Percentiles rank a stretch among this genome's conserved stretches.
Conservation (phyloP, 2,113 vertebrate species). For the Trogon melanurus region DNA sequence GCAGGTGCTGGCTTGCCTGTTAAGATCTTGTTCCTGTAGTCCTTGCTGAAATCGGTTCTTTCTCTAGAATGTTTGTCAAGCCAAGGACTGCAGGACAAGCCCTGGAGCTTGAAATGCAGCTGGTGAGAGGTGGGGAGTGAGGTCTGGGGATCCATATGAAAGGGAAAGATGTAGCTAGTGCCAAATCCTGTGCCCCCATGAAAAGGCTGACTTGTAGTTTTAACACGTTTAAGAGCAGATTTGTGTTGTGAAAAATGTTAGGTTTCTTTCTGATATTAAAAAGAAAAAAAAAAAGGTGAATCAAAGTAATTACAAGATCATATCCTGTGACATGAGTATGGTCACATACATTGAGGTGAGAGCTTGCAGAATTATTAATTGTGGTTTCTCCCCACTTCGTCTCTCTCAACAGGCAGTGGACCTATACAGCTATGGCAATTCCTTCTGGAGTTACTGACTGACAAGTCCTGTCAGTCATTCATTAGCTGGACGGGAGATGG, state of each 20-base stretch:
- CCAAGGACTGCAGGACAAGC: not conserved
- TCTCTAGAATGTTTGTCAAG: not conserved
- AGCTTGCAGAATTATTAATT: not conserved
- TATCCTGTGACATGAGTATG: not conserved
- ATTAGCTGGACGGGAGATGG: conserved; percentile 92
- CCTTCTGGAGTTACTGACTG: conserved; percentile 87
- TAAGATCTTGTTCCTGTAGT: not conserved
- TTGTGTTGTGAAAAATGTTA: not conserved
- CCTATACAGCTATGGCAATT: conserved; percentile 94
- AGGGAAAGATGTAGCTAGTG: not conserved
- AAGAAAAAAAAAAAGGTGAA: not conserved
- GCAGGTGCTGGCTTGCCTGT: not conserved
- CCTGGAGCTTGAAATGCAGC: not conserved
- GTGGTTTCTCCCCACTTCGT: not conserved
- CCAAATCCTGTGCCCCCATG: not conserved
- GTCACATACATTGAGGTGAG: not conserved
- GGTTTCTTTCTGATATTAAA: not conserved
- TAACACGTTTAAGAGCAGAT: not conserved
- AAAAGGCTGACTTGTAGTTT: not conserved
- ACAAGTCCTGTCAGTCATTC: conserved; percentile 87
- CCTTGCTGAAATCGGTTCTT: not conserved
- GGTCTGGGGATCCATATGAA: not conserved
- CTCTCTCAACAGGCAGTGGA: conserved; percentile 81
- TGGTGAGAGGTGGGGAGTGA: not conserved
- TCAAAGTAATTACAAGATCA: not conserved